These are phyloP conservation scores for Cantharis rustica DNA, from an alignment of 2,888 invertebrate species.

Conservation along the genomic window DNA sequence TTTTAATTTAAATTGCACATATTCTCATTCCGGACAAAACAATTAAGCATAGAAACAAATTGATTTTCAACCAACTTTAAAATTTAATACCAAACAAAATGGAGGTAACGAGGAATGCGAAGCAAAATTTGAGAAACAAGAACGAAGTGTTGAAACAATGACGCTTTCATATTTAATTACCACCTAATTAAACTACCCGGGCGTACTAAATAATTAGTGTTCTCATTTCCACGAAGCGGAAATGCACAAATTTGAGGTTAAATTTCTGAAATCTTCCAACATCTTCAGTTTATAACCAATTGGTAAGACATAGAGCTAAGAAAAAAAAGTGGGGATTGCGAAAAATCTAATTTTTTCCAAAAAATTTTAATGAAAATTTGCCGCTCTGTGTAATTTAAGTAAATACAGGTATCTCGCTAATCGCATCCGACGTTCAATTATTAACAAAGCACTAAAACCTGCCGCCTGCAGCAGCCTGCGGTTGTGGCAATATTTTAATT, in stretches of 20 bases:
- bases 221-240: slow-evolving; percentile 40
- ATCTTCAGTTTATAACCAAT: neutral
- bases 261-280: neutral
- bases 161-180: slow-evolving; percentile 53
- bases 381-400: slow-evolving; percentile 40
- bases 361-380: slow-evolving; percentile 31
- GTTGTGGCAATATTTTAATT: slow-evolving; percentile 53
- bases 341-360: neutral
- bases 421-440: slow-evolving; percentile 55
- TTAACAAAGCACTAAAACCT: slow-evolving; percentile 52
- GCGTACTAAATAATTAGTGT: slow-evolving; percentile 42
- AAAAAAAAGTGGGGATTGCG: neutral
- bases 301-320: neutral
- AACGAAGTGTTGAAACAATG: slow-evolving; percentile 44
- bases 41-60: neutral
- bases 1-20: too few species aligned
- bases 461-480: slow-evolving; percentile 46
- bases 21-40: neutral
- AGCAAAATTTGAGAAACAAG: slow-evolving; percentile 9
- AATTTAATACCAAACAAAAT: slow-evolving; percentile 4
- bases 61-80: neutral
- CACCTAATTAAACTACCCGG: slow-evolving; percentile 51
- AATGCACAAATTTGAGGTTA: slow-evolving; percentile 39
- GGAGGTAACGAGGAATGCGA: neutral
- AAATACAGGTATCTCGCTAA: slow-evolving; percentile 51